These are phyloP conservation scores for Takifugu flavidus DNA, from an alignment of 2,113 vertebrate genomes.

Conservation along the genomic window DNA sequence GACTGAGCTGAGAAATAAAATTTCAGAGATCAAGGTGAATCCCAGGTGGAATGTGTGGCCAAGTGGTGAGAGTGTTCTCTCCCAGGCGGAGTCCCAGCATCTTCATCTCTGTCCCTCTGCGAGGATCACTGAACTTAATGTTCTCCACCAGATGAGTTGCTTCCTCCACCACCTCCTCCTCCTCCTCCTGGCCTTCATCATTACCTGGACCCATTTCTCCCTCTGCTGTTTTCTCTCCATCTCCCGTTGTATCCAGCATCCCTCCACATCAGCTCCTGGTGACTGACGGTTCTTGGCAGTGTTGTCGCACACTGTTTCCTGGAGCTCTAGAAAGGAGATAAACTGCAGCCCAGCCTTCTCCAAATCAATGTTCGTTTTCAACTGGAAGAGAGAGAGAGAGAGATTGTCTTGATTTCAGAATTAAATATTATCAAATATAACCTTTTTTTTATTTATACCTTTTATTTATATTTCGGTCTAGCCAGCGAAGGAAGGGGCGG, in stretches of 20 bases:
- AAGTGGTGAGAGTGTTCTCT: constrained; percentile 81
- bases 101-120: constrained; percentile 77
- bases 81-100: constrained; percentile 75
- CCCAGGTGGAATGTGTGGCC: constrained; percentile 89
- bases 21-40: constrained; percentile 81
- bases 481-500: constrained; percentile 77
- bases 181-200: constrained; percentile 18
- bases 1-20: constrained; percentile 76
- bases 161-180: constrained; percentile 25
- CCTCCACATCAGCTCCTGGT: constrained; percentile 2
- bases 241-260: constrained; percentile 10
- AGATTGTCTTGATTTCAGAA: not conserved
- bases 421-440: not conserved
- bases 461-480: constrained; percentile 81
- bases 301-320: constrained; percentile 54
- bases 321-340: constrained; percentile 77
- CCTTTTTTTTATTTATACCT: constrained; percentile 59
- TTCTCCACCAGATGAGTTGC: constrained; percentile 61
- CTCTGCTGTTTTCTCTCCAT: constrained; percentile 9
- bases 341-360: constrained; percentile 79
- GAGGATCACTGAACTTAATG: constrained; percentile 64
- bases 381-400: constrained; percentile 45
- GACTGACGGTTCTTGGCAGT: not conserved
- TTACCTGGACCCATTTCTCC: constrained; percentile 14
- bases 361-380: constrained; percentile 78